Evolutionary conservation across 2,113 vertebrate genomes (phyloP), one percentile per base, ranked within the genome.

Genomic region (Macheiramphus alcinus): DNA sequence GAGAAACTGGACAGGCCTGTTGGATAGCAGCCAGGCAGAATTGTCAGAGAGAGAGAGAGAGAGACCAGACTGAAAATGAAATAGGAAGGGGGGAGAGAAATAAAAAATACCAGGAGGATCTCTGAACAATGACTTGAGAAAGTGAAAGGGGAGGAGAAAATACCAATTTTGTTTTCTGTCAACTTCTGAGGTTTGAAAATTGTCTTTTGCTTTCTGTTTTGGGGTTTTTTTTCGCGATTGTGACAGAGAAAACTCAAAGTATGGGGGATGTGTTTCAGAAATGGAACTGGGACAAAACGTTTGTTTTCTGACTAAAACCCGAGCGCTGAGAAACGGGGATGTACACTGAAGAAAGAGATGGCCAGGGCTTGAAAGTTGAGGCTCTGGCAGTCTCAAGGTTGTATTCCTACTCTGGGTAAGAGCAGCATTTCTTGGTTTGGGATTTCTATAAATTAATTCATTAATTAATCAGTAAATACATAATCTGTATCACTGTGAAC

Each of bases 1-100:
- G 91, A 96, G 92, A 97, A 97, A 93, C 90, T 87, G 97, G 96
- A 96, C 97, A 96, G 90, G 90, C 82, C 88, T 76, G 71, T 88
- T 98, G 97, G 97, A 97, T 88, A 53, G 86, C 72, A 97, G 95
- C 97, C 97, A 97, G 80, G 95, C 78, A 73, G 90, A 96, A 97
- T 90, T 96, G 93, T 97, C 94, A 97, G 66, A 76, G 90, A 88
- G 70, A 80, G 53, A 67, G 50, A 72, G 66, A 83, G 93, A 85
- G 91, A 94, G 71, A 86, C 6, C 55, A 94, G 91, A 89, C 19
- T 90, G 94, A 95, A 97, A 97, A 94, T 93, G 43, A 95, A 97
- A 93, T 87, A 94, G 81, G 80, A 95, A 91, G 48, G 13, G 59
- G 48, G 34, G 73, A 88, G 78, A 71, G 70, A 95, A 96, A 88